Base-by-base conservation (phyloP, 2,113 vertebrate genomes). In the Dascyllus trimaculatus region DNA sequence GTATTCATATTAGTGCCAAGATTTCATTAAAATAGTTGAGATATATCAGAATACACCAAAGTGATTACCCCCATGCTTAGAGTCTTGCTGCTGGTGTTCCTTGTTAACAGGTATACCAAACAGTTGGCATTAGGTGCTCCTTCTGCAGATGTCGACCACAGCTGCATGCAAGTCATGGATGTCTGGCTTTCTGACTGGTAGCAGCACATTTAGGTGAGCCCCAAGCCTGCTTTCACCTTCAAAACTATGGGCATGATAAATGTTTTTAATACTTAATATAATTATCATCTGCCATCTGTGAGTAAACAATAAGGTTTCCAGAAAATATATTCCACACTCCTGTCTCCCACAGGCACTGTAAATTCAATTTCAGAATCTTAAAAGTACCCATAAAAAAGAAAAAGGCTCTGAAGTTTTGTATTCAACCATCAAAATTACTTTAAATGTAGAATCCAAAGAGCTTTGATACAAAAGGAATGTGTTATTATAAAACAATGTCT, bases 401-500 rank as follows among this genome's bases (percentile, higher is more conserved):
- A 57, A 53, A 38, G n/a, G 29, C 45, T 14, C 21, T 13, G 4
- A 74, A 6, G 14, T 18, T 65, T 59, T 61, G 17, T 60, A 53
- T 75, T 38, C 38, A 51, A 22, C 29, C 38, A 75, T 66, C 18
- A 72, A 46, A 80, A 72, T 60, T 22, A 62, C 52, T 80, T 84
- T 71, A 65, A 75, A 78, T 59, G 22, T 62, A 54, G 51, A 69
- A 38, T 79, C 68, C 45, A 46, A 19, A 26, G 32, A 58, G 22
- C 57, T 62, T 52, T 67, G 29, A 64, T 57, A 65, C 40, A 83
- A 85, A 84, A 71, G 25, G n/a, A 78, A 73, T 64, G 64, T 65
- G 22, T 81, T 76, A 77, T 79, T 75, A 72, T 75, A 77, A 85
- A 79, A 85, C 76, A 87, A 69, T 66, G 52, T 79, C 85, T 71